Conservation (phyloP, 2,113 vertebrate species). For the Anser brachyrhynchus region DNA sequence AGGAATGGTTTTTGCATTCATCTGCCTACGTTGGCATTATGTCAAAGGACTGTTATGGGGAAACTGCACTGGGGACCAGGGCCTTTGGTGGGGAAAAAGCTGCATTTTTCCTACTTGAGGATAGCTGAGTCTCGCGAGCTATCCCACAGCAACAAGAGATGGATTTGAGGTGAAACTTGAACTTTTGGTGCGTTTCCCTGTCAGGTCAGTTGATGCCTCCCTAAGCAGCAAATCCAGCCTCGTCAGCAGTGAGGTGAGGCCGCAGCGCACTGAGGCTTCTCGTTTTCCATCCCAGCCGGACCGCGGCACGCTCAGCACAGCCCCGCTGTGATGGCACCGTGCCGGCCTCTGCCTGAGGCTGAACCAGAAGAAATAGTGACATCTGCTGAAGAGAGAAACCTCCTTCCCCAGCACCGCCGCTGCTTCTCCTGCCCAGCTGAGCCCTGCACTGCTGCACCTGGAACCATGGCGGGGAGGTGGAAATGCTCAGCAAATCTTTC, state of each 20-base stretch:
- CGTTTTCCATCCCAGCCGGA: neutral
- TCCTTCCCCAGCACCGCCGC: neutral
- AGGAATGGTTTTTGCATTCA: constrained; percentile 4
- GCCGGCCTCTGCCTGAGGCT: rapidly evolving
- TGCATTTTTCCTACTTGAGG: neutral
- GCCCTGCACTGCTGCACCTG: neutral
- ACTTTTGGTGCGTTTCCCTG: neutral
- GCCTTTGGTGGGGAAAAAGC: neutral
- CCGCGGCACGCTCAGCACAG: rapidly evolving
- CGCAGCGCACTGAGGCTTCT: rapidly evolving
- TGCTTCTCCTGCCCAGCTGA: neutral
- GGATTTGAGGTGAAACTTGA: neutral
- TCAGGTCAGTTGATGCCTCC: neutral
- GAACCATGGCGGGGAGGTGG: neutral
- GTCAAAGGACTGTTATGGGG: neutral
- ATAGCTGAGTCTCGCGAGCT: neutral
- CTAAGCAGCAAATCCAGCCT: neutral
- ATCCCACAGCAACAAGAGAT: neutral
- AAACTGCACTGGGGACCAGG: neutral
- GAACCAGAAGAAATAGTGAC: neutral
- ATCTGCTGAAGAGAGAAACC: neutral
- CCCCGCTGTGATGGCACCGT: rapidly evolving
- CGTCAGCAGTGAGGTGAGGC: neutral
- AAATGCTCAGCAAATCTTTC: neutral
- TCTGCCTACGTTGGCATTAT: neutral